These are phyloP conservation scores for Megaptera novaeangliae DNA, from an alignment of 2,113 vertebrate species.

Conservation along the genomic window DNA sequence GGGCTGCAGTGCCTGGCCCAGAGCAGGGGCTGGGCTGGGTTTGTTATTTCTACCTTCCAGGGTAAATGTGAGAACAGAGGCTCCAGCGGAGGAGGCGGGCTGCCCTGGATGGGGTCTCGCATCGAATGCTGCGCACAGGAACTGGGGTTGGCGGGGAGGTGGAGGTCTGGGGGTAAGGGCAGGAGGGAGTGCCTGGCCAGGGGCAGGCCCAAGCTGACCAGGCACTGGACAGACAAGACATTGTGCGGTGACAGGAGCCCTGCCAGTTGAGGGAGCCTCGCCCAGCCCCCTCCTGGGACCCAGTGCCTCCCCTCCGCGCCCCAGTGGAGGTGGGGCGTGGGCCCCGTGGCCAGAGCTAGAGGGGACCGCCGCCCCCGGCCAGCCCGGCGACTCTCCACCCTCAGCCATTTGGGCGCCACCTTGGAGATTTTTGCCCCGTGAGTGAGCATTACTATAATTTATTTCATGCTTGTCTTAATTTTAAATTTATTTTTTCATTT, in stretches of 20 bases:
- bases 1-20: neutral
- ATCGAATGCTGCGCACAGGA: too few species aligned
- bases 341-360: neutral
- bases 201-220: neutral
- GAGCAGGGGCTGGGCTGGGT: neutral
- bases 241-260: neutral
- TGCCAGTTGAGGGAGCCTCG: neutral
- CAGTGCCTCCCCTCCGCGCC: neutral
- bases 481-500: slow-evolving; percentile 65
- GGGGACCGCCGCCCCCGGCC: neutral
- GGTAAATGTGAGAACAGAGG: neutral
- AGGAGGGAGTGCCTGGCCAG: neutral
- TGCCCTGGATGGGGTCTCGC: neutral
- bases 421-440: neutral
- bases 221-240: neutral
- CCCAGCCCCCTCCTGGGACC: neutral
- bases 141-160: neutral
- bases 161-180: neutral
- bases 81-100: neutral
- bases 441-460: neutral
- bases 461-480: slow-evolving; percentile 68
- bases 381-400: neutral
- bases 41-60: neutral
- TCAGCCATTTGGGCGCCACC: slow-evolving; percentile 4
- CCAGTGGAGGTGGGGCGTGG: neutral